Conservation (phyloP, 1,140 invertebrate genomes). For the Homalodisca vitripennis region DNA sequence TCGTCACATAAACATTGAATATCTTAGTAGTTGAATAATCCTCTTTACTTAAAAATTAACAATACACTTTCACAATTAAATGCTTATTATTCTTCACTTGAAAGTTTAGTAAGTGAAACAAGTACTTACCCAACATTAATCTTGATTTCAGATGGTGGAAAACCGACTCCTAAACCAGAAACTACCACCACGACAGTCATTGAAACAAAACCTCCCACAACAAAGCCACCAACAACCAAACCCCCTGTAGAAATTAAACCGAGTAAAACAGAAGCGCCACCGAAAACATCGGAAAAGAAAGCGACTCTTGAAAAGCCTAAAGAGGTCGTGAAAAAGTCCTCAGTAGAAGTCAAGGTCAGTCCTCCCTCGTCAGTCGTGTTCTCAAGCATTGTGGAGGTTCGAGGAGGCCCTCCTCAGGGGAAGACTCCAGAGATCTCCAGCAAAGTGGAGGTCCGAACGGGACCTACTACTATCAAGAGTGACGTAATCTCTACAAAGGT, state of each 20-base stretch:
- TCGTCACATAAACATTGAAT: too few relatives aligned
- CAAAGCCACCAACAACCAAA: slow-evolving; percentile 47
- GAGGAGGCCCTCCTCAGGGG: slow-evolving; percentile 45
- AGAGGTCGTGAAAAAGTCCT: slow-evolving; percentile 39
- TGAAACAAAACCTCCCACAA: slow-evolving; percentile 52
- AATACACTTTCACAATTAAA: too few relatives aligned
- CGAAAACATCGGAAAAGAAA: slow-evolving; percentile 45
- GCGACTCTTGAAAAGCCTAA: slow-evolving; percentile 31
- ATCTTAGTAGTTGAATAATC: too few relatives aligned
- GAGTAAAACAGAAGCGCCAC: slow-evolving; percentile 51
- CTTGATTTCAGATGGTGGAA: slow-evolving; percentile 11
- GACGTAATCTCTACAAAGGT: slow-evolving; percentile 20
- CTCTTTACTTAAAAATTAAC: too few relatives aligned
- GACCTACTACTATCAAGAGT: slow-evolving; percentile 21
- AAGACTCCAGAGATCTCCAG: slow-evolving; percentile 26
- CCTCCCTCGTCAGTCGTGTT: slow-evolving; percentile 43
- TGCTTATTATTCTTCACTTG: too few relatives aligned
- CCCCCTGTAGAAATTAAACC: slow-evolving; percentile 53
- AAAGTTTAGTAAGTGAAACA: too few relatives aligned
- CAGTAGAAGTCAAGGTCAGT: slow-evolving; percentile 49
- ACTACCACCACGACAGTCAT: slow-evolving; percentile 52
- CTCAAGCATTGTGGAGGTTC: slow-evolving; percentile 40
- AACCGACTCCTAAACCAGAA: slow-evolving; percentile 41
- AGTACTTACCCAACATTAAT: too few relatives aligned
- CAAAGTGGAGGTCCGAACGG: slow-evolving; percentile 34